Conservation (phyloP, 2,113 vertebrate species). For the Podarcis cretensis region DNA sequence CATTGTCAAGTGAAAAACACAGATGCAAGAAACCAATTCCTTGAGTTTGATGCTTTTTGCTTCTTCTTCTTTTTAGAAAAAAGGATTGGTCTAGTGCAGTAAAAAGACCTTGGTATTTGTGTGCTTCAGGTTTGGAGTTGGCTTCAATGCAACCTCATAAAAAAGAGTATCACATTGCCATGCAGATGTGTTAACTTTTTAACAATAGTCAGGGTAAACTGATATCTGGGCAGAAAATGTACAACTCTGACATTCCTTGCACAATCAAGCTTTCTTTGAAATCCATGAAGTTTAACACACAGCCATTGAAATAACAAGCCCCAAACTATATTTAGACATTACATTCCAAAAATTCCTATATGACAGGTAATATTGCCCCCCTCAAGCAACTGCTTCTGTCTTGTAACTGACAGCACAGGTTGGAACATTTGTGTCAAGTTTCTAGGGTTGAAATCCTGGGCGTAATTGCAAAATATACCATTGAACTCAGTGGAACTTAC, state of each 20-base stretch:
- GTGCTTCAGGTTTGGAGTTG: background rate
- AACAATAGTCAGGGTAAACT: background rate
- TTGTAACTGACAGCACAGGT: background rate
- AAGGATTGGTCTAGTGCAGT: background rate
- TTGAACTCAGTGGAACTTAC: too few species aligned
- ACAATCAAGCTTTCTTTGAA: background rate
- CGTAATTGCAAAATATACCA: background rate
- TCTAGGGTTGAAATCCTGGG: background rate
- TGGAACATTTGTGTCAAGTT: background rate
- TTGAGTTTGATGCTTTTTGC: background rate
- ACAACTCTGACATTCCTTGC: background rate
- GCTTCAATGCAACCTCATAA: background rate
- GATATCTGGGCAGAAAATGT: background rate
- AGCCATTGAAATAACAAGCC: background rate
- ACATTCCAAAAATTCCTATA: constrained; percentile 11
- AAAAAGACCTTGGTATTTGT: background rate
- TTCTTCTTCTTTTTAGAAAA: background rate
- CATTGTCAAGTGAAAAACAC: background rate
- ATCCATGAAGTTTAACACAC: background rate
- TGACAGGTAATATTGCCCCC: constrained; percentile 9
- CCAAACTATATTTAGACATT: constrained; percentile 6
- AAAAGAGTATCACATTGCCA: background rate
- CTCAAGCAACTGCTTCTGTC: background rate
- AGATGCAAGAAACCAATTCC: background rate
- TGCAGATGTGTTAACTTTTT: background rate